A percentile compares a stretch with the other conserved stretches of the same genome.
Evolutionary conservation across 2,888 invertebrate species (phyloP).

Genomic region (Drepanosiphum platanoidis): DNA sequence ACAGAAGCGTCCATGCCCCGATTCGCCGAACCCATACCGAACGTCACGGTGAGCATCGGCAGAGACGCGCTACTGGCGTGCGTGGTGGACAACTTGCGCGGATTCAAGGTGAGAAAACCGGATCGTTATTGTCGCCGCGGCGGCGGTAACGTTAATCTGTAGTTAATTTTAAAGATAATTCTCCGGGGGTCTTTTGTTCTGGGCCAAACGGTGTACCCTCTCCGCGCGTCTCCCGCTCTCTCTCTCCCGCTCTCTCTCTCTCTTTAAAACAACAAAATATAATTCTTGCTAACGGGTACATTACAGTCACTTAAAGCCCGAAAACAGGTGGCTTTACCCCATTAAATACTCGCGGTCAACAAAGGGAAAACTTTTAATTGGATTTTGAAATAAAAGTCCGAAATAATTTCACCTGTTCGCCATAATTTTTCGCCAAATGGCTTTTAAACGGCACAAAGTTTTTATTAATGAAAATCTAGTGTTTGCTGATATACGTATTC

Average conservation of each 20-base stretch:
- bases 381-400: constrained; percentile 30
- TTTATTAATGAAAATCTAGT: constrained; percentile 14
- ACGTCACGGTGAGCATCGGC: constrained; percentile 89
- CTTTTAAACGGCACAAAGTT: not conserved
- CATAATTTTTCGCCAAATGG: constrained; percentile 7
- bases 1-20: constrained; percentile 78
- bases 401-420: constrained; percentile 32
- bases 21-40: constrained; percentile 88
- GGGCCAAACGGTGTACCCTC: not conserved
- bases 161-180: constrained; percentile 15
- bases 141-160: not conserved
- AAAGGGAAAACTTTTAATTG: constrained; percentile 52
- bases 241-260: not conserved
- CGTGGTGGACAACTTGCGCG: constrained; percentile 87
- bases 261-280: constrained; percentile 23
- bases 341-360: constrained; percentile 18
- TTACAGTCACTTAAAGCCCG: constrained; percentile 35
- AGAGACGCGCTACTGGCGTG: constrained; percentile 88
- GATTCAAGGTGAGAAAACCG: constrained; percentile 77
- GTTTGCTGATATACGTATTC: not conserved
- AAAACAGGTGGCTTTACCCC: constrained; percentile 23
- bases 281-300: constrained; percentile 39
- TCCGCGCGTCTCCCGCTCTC: no score
- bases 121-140: not conserved
- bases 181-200: constrained; percentile 18